Percentiles rank a stretch among this genome's conserved stretches.
These are phyloP conservation scores for Eclectus roratus DNA, from an alignment of 2,113 vertebrate genomes.

Conservation along the genomic window DNA sequence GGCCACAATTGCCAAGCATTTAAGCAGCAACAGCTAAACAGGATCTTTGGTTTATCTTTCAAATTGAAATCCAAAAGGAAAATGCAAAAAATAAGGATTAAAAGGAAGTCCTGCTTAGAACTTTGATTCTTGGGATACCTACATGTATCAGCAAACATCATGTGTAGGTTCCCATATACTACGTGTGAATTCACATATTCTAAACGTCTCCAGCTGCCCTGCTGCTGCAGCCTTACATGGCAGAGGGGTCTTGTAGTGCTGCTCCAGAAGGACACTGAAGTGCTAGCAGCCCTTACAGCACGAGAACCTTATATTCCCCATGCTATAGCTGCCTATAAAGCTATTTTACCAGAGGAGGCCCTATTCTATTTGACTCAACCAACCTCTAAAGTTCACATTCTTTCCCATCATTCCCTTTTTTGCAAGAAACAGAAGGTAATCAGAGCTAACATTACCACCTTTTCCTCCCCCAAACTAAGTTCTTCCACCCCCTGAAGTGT, in stretches of 20 bases:
- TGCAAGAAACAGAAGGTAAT: background rate
- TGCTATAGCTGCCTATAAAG: background rate
- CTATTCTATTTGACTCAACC: background rate
- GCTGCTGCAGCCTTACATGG: background rate
- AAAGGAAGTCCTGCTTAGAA: background rate
- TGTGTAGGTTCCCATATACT: fast-evolving
- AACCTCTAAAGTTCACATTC: background rate
- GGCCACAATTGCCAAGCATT: background rate
- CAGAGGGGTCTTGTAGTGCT: background rate
- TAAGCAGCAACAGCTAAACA: background rate
- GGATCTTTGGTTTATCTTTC: background rate
- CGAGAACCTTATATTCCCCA: fast-evolving
- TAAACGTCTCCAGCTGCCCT: background rate
- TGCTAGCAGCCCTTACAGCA: background rate
- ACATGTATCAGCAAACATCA: background rate
- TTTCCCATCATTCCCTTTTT: background rate
- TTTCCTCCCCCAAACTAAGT: background rate
- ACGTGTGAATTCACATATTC: background rate
- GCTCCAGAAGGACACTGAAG: background rate
- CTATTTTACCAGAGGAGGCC: background rate
- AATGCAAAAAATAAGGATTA: background rate
- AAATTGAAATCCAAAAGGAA: background rate
- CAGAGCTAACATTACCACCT: background rate
- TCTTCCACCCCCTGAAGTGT: background rate
- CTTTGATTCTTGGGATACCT: background rate